Evolutionary conservation across 1,140 invertebrate species (phyloP).

Genomic region (Cylas formicarius): DNA sequence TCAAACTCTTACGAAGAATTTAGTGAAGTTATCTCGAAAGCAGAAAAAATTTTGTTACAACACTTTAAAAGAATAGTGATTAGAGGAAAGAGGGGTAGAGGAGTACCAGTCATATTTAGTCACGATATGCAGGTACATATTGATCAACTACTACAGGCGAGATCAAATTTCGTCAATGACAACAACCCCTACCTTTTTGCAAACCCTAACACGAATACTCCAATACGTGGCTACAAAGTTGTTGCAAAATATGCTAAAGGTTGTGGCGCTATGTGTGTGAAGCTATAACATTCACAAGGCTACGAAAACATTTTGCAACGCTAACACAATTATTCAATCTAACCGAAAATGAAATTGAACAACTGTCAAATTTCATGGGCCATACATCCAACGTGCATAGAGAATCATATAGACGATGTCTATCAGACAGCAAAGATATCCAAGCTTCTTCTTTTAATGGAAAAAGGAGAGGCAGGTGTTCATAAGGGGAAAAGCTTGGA

Average conservation of each 20-base stretch:
- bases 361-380: slow-evolving; percentile 28
- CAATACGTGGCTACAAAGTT: slow-evolving; percentile 34
- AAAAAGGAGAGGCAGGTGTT: slow-evolving; percentile 32
- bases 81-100: slow-evolving; percentile 23
- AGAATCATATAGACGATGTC: slow-evolving; percentile 26
- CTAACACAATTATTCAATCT: slow-evolving; percentile 37
- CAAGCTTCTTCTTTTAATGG: slow-evolving; percentile 38
- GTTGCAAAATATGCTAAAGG: slow-evolving; percentile 28
- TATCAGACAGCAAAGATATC: slow-evolving; percentile 35
- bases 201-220: slow-evolving; percentile 17
- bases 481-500: slow-evolving; percentile 35
- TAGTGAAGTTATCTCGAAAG: slow-evolving; percentile 3
- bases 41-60: slow-evolving; percentile 22
- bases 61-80: slow-evolving; percentile 28
- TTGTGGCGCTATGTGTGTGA: slow-evolving; percentile 30
- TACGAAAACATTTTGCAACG: slow-evolving; percentile 38
- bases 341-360: slow-evolving; percentile 32
- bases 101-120: slow-evolving; percentile 27
- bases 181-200: slow-evolving; percentile 28
- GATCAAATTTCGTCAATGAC: slow-evolving; percentile 3
- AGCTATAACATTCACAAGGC: slow-evolving; percentile 29
- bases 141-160: slow-evolving; percentile 15
- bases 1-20: slow-evolving; percentile 25
- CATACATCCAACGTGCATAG: slow-evolving; percentile 20
- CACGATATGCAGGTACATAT: slow-evolving; percentile 21